Percentiles rank a stretch among this genome's conserved stretches.
phyloP scores from a whole-genome alignment of 2,797 vertebrate genomes.

The Manis pentadactyla region DNA sequence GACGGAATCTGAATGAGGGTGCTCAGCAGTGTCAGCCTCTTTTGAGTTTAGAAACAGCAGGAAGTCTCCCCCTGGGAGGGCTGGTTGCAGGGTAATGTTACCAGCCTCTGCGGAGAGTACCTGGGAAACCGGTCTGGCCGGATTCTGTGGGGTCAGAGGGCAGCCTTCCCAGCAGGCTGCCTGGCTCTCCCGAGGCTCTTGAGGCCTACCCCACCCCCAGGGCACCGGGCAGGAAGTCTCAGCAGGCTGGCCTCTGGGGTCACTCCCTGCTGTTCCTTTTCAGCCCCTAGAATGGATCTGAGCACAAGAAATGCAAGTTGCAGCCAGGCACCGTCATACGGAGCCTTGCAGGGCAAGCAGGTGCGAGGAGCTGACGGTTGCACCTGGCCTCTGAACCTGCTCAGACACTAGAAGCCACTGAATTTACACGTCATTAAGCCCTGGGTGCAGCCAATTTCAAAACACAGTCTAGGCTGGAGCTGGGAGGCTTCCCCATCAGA shows the following conservation, averaged over 20 bases:
- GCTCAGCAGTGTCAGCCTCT: neutral
- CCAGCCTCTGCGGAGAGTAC: neutral
- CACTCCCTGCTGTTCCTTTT: neutral
- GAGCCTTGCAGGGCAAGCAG: fast-evolving
- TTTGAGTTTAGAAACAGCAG: neutral
- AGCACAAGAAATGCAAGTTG: neutral
- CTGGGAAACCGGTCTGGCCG: slow-evolving; percentile 38
- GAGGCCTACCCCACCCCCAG: neutral
- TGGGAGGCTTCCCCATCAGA: neutral
- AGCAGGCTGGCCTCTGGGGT: neutral
- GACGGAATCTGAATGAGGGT: neutral
- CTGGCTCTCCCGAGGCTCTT: neutral
- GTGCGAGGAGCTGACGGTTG: neutral
- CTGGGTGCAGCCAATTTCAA: neutral
- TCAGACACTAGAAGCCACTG: neutral
- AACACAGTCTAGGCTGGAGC: neutral
- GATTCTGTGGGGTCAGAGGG: slow-evolving; percentile 52
- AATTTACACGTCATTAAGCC: slow-evolving; percentile 19
- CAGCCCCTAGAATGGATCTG: neutral
- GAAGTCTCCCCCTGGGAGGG: neutral
- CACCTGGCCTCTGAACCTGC: neutral
- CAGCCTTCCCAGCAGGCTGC: slow-evolving; percentile 34
- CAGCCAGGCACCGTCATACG: fast-evolving
- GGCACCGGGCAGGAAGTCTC: neutral
- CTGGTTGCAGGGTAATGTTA: slow-evolving; percentile 27